Evolutionary conservation across 2,113 vertebrate species (phyloP).

Genomic region (Cisticola juncidis): DNA sequence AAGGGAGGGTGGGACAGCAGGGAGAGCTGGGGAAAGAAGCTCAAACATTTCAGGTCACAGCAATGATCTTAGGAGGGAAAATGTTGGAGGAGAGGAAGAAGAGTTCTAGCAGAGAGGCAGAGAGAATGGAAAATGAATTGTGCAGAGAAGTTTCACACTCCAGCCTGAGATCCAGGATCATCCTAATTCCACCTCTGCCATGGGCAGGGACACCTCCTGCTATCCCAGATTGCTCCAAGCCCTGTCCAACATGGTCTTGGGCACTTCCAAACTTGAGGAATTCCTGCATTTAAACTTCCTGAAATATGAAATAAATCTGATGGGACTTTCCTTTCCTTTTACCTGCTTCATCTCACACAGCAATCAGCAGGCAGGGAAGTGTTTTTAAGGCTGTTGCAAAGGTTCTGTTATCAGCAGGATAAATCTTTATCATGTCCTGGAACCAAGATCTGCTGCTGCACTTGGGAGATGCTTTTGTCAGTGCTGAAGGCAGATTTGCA

Average conservation of each 20-base stretch:
- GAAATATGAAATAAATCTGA: background rate
- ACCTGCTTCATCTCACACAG: background rate
- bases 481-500: background rate
- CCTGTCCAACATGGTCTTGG: fast-evolving
- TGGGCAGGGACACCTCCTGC: background rate
- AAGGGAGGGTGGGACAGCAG: background rate
- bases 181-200: background rate
- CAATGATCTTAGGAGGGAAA: background rate
- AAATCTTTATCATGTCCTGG: background rate
- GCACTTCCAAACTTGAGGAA: background rate
- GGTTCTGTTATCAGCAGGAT: background rate
- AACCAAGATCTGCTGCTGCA: background rate
- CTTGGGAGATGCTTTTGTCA: background rate
- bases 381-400: background rate
- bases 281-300: background rate
- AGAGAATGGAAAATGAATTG: background rate
- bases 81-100: background rate
- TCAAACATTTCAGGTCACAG: background rate
- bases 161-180: background rate
- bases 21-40: background rate
- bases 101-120: background rate
- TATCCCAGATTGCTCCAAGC: background rate
- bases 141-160: background rate
- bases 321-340: background rate
- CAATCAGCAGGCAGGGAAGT: background rate